A percentile compares a stretch with the other conserved stretches of the same genome.
Conservation (phyloP, 1,140 invertebrate genomes). For the Neelides sp. region DNA sequence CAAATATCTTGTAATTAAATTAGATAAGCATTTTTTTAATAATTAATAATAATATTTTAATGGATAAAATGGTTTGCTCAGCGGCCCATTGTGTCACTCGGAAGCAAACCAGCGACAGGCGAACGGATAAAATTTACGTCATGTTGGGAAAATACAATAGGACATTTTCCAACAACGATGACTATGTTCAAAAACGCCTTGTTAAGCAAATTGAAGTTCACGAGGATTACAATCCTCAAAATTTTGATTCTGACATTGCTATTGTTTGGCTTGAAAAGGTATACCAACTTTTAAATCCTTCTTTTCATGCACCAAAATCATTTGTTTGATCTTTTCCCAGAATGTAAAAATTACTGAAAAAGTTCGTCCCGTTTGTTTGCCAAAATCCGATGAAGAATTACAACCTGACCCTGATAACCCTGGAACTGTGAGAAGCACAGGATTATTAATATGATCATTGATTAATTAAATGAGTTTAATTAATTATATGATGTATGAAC, state of each 20-base stretch:
- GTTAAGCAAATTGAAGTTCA: slow-evolving; percentile 4
- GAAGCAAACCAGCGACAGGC: neutral
- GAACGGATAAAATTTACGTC: neutral
- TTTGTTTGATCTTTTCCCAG: neutral
- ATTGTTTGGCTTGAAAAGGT: neutral
- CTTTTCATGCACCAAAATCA: neutral
- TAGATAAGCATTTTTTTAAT: too few relatives aligned
- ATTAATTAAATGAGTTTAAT: too few relatives aligned
- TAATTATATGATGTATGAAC: too few relatives aligned
- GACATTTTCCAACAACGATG: slow-evolving; percentile 4
- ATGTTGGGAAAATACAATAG: slow-evolving; percentile 7
- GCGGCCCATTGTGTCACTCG: slow-evolving; percentile 9
- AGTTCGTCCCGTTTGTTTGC: slow-evolving; percentile 2
- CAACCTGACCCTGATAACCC: too few relatives aligned
- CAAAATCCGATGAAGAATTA: neutral
- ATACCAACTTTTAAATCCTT: neutral
- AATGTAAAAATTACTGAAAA: slow-evolving; percentile 3
- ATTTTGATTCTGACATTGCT: slow-evolving; percentile 9
- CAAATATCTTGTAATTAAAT: too few relatives aligned
- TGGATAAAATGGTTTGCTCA: neutral
- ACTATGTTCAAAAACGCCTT: neutral
- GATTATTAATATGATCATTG: neutral
- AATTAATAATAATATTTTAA: too few relatives aligned
- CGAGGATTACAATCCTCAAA: neutral
- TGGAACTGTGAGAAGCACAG: too few relatives aligned